These are phyloP conservation scores for Plutomurus gul DNA, from an alignment of 1,140 invertebrate species.

Conservation along the genomic window DNA sequence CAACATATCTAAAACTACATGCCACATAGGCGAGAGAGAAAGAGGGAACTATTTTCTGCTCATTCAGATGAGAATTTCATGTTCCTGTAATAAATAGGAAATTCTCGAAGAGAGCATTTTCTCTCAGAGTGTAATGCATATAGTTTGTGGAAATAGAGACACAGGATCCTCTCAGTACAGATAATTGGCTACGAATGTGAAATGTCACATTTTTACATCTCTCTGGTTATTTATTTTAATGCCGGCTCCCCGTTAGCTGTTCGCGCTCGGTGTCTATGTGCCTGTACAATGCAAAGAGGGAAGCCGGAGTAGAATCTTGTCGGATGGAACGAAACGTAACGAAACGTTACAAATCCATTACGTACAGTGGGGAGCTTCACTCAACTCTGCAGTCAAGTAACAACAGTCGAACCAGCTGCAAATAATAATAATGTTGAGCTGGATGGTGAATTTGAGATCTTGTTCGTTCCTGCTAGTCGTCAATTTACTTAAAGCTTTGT, in stretches of 20 bases:
- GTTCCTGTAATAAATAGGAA: not conserved
- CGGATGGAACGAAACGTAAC: not conserved
- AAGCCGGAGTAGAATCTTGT: too few species aligned
- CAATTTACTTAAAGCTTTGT: conserved; percentile 26
- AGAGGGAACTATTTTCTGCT: too few species aligned
- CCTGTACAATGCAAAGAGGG: too few species aligned
- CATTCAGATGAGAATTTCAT: not conserved
- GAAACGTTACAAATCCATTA: conserved; percentile 1
- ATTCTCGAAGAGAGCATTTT: not conserved
- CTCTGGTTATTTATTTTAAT: conserved; percentile 13
- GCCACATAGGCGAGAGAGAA: too few species aligned
- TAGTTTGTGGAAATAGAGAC: not conserved
- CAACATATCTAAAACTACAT: too few species aligned
- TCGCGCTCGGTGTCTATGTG: not conserved
- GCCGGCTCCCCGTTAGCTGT: not conserved
- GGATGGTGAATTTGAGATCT: not conserved
- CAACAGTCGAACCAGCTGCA: not conserved
- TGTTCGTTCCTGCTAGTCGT: not conserved
- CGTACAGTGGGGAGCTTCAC: not conserved
- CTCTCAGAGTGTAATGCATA: not conserved
- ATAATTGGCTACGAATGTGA: conserved; percentile 34
- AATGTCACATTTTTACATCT: conserved; percentile 31
- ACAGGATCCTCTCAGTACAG: not conserved
- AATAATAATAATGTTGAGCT: conserved; percentile 21
- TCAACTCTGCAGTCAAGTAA: not conserved